phyloP scores from a whole-genome alignment of 1,140 invertebrate genomes.

The Geopemphigus sp. region DNA sequence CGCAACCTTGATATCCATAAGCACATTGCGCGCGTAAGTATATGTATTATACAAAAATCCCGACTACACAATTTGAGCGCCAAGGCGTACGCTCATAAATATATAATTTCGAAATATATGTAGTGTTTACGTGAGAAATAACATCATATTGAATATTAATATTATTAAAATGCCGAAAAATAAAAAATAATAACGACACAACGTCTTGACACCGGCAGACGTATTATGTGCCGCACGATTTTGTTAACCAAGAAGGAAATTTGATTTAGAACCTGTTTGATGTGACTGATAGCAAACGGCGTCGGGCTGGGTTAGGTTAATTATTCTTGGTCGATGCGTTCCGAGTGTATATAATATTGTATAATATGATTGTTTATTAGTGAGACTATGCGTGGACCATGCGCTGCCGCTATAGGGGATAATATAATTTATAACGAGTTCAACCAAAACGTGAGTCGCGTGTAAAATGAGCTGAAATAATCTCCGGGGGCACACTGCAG shows the following conservation, averaged over 20 bases:
- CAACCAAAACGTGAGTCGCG: conserved; percentile 38
- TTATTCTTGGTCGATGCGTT: background rate
- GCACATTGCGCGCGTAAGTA: background rate
- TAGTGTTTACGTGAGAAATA: background rate
- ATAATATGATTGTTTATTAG: conserved; percentile 40
- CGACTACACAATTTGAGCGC: background rate
- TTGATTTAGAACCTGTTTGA: conserved; percentile 48
- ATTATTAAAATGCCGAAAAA: background rate
- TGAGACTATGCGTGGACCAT: conserved; percentile 3
- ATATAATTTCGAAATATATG: background rate
- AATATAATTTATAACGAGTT: conserved; percentile 42
- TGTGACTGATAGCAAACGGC: conserved; percentile 31
- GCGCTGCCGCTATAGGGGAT: background rate
- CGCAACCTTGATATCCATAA: background rate
- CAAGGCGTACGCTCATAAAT: too few relatives aligned
- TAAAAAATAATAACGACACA: background rate
- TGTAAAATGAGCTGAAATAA: conserved; percentile 36
- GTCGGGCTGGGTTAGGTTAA: background rate
- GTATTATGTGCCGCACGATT: background rate
- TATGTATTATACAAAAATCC: background rate
- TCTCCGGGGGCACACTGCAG: conserved; percentile 4
- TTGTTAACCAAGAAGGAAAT: conserved; percentile 20
- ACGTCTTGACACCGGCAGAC: background rate
- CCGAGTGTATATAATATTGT: background rate
- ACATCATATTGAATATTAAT: conserved; percentile 16